A percentile compares a stretch with the other conserved stretches of the same genome.
phyloP scores from a whole-genome alignment of 2,888 invertebrate genomes.

The Corythucha ciliata region DNA sequence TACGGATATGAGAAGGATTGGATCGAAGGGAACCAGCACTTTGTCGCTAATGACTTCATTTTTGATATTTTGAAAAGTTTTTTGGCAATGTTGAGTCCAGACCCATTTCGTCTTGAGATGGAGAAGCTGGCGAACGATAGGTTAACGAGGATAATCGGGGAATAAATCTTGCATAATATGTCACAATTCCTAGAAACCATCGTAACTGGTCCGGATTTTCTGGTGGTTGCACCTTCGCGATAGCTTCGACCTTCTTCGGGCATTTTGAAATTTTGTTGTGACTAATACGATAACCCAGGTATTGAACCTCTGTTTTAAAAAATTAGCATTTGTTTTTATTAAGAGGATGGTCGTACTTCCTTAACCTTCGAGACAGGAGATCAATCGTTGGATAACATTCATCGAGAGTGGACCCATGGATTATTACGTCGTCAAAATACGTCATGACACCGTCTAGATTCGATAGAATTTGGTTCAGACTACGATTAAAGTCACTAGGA shows the following conservation, averaged over 20 bases:
- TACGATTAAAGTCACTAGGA: constrained; percentile 16
- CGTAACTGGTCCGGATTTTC: constrained; percentile 18
- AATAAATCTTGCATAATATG: constrained; percentile 19
- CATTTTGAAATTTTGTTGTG: constrained; percentile 18
- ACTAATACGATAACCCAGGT: constrained; percentile 16
- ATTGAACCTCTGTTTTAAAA: constrained; percentile 15
- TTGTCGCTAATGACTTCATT: constrained; percentile 29
- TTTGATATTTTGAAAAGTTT: constrained; percentile 32
- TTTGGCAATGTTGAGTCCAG: constrained; percentile 30
- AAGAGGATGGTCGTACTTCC: constrained; percentile 6
- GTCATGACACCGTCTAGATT: constrained; percentile 15
- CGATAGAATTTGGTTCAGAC: constrained; percentile 19
- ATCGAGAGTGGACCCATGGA: constrained; percentile 30
- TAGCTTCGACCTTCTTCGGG: constrained; percentile 22
- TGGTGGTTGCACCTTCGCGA: constrained; percentile 20
- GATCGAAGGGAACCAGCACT: constrained; percentile 32
- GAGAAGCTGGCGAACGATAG: constrained; percentile 27
- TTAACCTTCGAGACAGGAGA: too few species aligned
- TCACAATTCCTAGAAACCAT: constrained; percentile 16
- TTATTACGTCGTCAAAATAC: constrained; percentile 33
- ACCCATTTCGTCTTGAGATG: constrained; percentile 23
- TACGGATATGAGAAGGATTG: constrained; percentile 17
- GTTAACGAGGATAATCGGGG: constrained; percentile 24
- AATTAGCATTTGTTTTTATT: constrained; percentile 17
- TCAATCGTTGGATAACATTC: too few species aligned